Base-by-base conservation (phyloP, 1,140 invertebrate species). In the Lasioglossum albipes region DNA sequence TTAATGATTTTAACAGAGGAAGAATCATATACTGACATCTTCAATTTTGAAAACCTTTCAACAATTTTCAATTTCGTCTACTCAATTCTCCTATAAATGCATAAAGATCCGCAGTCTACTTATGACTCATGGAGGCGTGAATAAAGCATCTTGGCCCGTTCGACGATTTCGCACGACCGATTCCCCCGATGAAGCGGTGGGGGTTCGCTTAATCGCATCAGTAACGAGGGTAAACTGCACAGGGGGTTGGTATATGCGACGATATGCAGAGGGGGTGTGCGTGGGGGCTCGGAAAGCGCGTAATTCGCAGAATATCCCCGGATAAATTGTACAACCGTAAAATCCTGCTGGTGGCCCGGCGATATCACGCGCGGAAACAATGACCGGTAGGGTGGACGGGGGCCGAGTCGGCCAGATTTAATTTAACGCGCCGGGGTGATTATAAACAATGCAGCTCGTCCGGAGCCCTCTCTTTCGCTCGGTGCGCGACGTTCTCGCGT, bases 361-460 rank as follows among this genome's bases (percentile, higher is more conserved):
- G 83, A 82, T 82, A 82, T 27, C 83, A 57, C 74, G 54, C 62
- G 20, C 72, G 54, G 65, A 42, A 80, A 75, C 84, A 85, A 85
- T 81, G 75, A 76, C 66, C 18, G 41, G 36, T 42, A 22, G n/a
- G 31, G 64, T 52, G 45, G 36, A n/a, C 20, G 42, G 57, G 16
- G 61, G 22, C 7, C 49, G 59, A 27, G 27, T 5, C 42, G 54
- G 57, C 18, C 62, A 75, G 65, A 81, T 85, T 85, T 84, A 74
- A 78, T 85, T 75, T 73, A 82, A 77, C 79, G 61, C 61, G 52
- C 71, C n/a, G 59, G 64, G 66, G 66, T 67, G 70, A 85, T 85
- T 85, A 85, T 85, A 85, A 85, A 85, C 83, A 84, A 85, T 85
- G 79, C 83, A 20, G 64, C 73, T 62, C 73, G 78, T 66, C 59